Conservation (phyloP, 2,888 invertebrate species). For the Cetonia aurata region DNA sequence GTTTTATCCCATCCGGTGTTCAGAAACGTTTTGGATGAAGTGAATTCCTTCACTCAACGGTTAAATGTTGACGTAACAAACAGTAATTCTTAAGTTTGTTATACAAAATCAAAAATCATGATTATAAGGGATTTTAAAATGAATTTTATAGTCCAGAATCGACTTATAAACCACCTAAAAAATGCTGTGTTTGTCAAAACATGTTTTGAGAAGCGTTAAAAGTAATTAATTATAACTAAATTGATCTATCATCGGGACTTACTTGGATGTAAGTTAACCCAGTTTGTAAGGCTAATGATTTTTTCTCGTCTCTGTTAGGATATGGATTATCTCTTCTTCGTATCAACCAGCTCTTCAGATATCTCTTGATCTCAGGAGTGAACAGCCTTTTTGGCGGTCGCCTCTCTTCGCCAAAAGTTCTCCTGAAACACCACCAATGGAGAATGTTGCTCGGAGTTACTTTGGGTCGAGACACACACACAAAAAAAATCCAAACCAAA, state of each 20-base stretch:
- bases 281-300: slow-evolving; percentile 78
- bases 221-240: not conserved
- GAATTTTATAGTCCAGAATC: too few species aligned
- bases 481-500: slow-evolving; percentile 30
- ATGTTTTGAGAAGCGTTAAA: too few species aligned
- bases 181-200: too few species aligned
- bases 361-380: slow-evolving; percentile 84
- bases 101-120: too few species aligned
- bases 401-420: slow-evolving; percentile 72
- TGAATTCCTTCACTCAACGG: too few species aligned
- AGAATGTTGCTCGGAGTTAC: not conserved
- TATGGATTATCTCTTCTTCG: slow-evolving; percentile 83
- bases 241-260: slow-evolving; percentile 54
- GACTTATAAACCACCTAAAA: too few species aligned
- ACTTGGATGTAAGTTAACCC: slow-evolving; percentile 85
- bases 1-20: too few species aligned
- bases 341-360: slow-evolving; percentile 83
- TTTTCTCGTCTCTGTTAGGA: slow-evolving; percentile 83
- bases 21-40: too few species aligned
- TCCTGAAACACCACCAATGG: slow-evolving; percentile 62
- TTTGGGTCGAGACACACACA: not conserved
- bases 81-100: too few species aligned
- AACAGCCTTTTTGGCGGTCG: slow-evolving; percentile 80
- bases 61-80: too few species aligned
- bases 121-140: too few species aligned